Percentiles rank a stretch among this genome's conserved stretches.
phyloP scores from a whole-genome alignment of 2,797 vertebrate genomes.

The Enteromius mattozi region DNA sequence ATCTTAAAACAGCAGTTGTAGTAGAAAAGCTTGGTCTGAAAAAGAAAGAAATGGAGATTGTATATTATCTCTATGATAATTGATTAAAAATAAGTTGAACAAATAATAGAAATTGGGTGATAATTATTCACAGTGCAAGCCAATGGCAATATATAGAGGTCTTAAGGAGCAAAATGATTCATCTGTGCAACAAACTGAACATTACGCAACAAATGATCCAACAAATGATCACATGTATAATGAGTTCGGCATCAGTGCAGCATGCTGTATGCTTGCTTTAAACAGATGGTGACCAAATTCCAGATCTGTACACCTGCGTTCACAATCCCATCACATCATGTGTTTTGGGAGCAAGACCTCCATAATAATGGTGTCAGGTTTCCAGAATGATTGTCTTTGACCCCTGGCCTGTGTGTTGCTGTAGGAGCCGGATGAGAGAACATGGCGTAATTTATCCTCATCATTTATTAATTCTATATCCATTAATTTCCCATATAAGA shows the following conservation, averaged over 20 bases:
- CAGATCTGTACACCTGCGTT: neutral
- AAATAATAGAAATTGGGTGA: neutral
- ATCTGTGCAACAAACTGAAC: too few species aligned
- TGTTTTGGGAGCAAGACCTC: constrained; percentile 18
- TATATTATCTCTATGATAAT: too few species aligned
- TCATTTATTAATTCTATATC: constrained; percentile 30
- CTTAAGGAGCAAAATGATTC: too few species aligned
- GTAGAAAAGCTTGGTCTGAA: too few species aligned
- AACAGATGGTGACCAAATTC: constrained; percentile 12
- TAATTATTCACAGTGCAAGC: neutral
- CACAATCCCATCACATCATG: neutral
- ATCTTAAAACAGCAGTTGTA: too few species aligned
- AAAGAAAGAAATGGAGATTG: too few species aligned
- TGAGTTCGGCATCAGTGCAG: neutral
- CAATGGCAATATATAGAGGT: neutral
- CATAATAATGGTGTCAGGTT: constrained; percentile 5
- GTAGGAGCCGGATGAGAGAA: neutral
- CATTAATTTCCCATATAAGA: constrained; percentile 20
- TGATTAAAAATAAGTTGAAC: neutral
- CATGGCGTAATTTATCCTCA: constrained; percentile 12
- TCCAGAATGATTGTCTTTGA: constrained; percentile 13
- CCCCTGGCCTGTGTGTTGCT: constrained; percentile 9
- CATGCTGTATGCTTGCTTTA: neutral
- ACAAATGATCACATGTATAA: neutral
- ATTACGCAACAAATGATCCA: too few species aligned